phyloP scores from a whole-genome alignment of 1,140 invertebrate species.

The Andricus grossulariae region DNA sequence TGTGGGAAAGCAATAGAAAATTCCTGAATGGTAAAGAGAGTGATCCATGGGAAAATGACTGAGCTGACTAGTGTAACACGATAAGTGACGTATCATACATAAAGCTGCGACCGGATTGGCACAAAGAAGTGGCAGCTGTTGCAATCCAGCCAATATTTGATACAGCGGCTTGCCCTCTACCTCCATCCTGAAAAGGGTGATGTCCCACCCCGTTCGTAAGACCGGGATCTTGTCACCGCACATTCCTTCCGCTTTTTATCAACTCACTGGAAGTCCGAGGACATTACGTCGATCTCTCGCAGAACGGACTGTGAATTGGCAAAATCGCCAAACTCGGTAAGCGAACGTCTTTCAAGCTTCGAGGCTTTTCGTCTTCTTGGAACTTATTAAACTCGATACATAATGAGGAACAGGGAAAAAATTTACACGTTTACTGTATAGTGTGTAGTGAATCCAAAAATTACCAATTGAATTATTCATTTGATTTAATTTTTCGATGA shows the following conservation, averaged over 20 bases:
- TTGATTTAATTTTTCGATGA: no score
- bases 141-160: constrained; percentile 68
- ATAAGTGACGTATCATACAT: no score
- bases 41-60: constrained; percentile 21
- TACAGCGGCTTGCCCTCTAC: constrained; percentile 62
- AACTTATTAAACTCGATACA: neutral
- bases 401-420: no score
- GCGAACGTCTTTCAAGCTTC: neutral
- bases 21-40: constrained; percentile 11
- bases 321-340: constrained; percentile 19
- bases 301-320: constrained; percentile 39
- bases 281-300: constrained; percentile 52
- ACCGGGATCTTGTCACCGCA: constrained; percentile 51
- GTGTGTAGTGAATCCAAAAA: no score
- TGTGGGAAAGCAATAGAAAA: neutral
- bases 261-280: constrained; percentile 47
- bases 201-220: constrained; percentile 60
- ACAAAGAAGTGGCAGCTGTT: constrained; percentile 67
- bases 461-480: no score
- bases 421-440: no score
- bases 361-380: neutral
- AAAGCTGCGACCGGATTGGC: neutral
- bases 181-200: constrained; percentile 58
- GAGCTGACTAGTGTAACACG: constrained; percentile 3
- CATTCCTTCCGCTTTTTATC: constrained; percentile 70